Base-by-base conservation (phyloP, 2,888 invertebrate genomes). In the Onchidella celtica region DNA sequence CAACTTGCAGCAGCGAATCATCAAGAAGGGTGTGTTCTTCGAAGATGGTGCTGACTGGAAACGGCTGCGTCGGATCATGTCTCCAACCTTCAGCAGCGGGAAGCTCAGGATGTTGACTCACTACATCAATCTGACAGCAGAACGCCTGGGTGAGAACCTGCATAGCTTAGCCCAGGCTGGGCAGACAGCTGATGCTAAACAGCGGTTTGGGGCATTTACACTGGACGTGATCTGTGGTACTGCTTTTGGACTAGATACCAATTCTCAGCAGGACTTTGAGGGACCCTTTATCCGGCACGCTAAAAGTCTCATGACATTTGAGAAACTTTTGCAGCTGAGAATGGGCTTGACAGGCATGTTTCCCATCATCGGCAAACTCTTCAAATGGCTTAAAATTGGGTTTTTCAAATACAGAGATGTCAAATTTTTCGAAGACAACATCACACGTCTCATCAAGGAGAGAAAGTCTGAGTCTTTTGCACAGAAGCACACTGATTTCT, bases 401-500 rank as follows among this genome's bases (percentile, higher is more conserved):
- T 73, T 66, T 36, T 66, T 79, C 55, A 27, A 36, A 1, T 14
- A 4, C 3, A 47, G 24, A 14, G 79, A 65, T 47, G 36, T 73
- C 11, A 61, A 73, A 0, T 79, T 70, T 47, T 79, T 79, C 27
- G 55, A 36, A 47, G 24, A 55, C 17, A 65, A 65, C 47, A 17
- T 70, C 3, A n/a, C 36, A 0, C 21, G 24, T 21, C 24, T 79
- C 3, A 70, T 79, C 27, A 17, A 55, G 6, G 65, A 79, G 24
- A 79, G 79, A 34, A 79, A 79, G 66, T 21, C 9, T 36, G n/a
- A 74, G 2, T 24, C 34, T 4, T 63, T 65, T 9, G 17, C 11
- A 29, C 61, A 78, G 61, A 77, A 68, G 24, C 36, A 65, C 0
- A 47, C 38, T 27, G 85, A 85, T 36, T 69, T 83, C 38, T 69